Base-by-base conservation (phyloP, 2,888 invertebrate species). In the Pasiphila rectangulata region DNA sequence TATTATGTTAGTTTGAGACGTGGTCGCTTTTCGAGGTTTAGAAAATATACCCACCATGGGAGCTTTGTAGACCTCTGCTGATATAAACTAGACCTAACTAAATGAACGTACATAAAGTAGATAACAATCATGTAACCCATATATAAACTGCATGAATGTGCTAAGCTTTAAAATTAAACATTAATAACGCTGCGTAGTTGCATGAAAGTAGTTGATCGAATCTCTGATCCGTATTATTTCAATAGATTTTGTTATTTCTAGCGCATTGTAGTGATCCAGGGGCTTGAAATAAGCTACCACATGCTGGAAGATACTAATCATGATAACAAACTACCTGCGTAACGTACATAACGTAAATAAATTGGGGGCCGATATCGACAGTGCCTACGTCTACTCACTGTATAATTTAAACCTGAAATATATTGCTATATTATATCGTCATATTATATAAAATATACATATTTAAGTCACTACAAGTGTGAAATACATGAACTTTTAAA, bases 201-300 rank as follows among this genome's bases (percentile, higher is more conserved):
- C 32, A 32, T 32, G 32, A 19, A 12, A 6, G 16, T 30, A 30
- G 30, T 9, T 3, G 9, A 9, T 17, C 17, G 2, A 32, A 10
- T 32, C 9, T 32, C 9, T 17, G 9, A 19, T 16, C 32, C 10
- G 16, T 17, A 32, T n/a, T n/a, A n/a, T n/a, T n/a, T n/a, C n/a
- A 19, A 10, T n/a, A 2, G 6, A 30, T 4, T 47, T 55, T 45
- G 3, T 49, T n/a, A 36, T 51, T 57, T 57, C 36, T 38, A 57
- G 57, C 35, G 17, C 42, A 17, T n/a, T 49, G 49, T 42, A 51
- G 46, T 52, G 42, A 15, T 36, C 23, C 45, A 3, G 47, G 15
- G 5, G 23, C 29, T 1, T 51, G 35, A 52, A 46, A 37, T 39
- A 29, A 29, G 15, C 12, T 12, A 15, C 37, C 32, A 37, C 13